Conservation (phyloP, 2,797 vertebrate species). For the Macrochelys suwanniensis region DNA sequence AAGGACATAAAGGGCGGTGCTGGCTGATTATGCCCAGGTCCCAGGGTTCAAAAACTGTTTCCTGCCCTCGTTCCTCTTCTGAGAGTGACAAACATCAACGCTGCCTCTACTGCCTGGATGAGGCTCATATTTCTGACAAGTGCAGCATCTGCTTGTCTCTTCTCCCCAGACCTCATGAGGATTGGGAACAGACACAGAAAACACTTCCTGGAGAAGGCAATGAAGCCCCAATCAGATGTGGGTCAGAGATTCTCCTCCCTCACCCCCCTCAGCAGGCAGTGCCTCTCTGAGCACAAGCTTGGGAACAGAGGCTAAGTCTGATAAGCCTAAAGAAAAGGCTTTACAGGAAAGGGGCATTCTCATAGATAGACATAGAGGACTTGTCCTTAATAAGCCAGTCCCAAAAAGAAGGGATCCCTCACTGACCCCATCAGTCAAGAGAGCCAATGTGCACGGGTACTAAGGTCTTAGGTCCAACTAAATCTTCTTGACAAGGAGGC, state of each 20-base stretch:
- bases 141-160: neutral
- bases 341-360: no score
- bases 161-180: no score
- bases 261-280: no score
- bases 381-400: no score
- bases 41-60: neutral
- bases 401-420: no score
- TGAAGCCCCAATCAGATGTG: neutral
- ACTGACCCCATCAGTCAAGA: no score
- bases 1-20: neutral
- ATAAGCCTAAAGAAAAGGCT: neutral
- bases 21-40: neutral
- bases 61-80: neutral
- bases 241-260: neutral
- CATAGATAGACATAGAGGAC: no score
- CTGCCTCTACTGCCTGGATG: neutral
- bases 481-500: neutral
- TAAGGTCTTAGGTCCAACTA: neutral
- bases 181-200: neutral
- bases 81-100: neutral
- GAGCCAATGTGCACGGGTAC: no score
- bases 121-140: neutral
- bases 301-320: neutral
- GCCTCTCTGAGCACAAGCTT: neutral
- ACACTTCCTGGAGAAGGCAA: neutral